Evolutionary conservation across 2,797 vertebrate species (phyloP), one percentile per base, ranked within the genome.

Genomic region (Dryobates pubescens): DNA sequence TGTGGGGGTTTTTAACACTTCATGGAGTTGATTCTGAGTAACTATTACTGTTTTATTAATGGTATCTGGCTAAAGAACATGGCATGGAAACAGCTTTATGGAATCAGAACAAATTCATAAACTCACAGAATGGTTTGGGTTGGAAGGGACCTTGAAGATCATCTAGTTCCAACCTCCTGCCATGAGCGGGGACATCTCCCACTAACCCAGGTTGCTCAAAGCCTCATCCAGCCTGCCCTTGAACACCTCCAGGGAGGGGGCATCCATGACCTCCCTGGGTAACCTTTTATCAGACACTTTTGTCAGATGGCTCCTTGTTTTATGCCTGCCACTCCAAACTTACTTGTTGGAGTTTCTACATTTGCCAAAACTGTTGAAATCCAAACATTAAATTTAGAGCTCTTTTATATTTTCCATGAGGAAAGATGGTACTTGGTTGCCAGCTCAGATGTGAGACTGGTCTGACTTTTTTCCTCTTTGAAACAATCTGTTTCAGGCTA

Each of bases 361-460:
- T 67, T 90, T 85, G 75, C 86, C 83, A 79, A 47, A 73, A 26
- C 82, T 85, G 59, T 63, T 92, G 94, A 54, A 88, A 95, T 71
- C 63, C 0, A 6, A 94, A 51, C 76, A 26, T 87, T 69, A 65
- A 36, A 68, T 5, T 26, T 68, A 32, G 84, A 85, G 23, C 30
- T 18, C 53, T 69, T 75, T 87, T 65, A 8, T 81, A 65, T 92
- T 90, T 90, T 94, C 79, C 59, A 30, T 23, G 91, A 76, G 58
- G 70, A 90, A 78, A 36, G 68, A 26, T 57, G 68, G 62, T n/a
- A 41, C 86, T 88, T 83, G 18, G 36, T 89, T 87, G 57, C 73
- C 77, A 65, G 58, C 67, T 87, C 51, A 7, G 3, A 75, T 90
- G 65, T 34, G 54, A 68, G 58, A 30, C 1, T 27, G 4, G 13